Conservation (phyloP, 2,797 vertebrate genomes). For the Parotocinclus haroldoi region DNA sequence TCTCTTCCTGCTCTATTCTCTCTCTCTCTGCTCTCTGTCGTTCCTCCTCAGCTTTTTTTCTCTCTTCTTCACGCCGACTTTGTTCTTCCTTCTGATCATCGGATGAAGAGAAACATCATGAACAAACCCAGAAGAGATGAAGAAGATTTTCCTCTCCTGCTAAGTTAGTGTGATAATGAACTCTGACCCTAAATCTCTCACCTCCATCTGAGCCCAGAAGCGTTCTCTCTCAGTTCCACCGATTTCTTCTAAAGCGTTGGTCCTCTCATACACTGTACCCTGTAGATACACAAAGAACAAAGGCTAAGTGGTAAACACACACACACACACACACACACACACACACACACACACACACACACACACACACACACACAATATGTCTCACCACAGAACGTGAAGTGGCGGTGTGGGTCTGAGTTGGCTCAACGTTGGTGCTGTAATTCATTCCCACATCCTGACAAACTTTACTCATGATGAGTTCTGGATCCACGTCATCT, state of each 20-base stretch:
- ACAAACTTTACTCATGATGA: slow-evolving; percentile 83
- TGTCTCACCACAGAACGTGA: slow-evolving; percentile 81
- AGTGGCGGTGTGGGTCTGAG: slow-evolving; percentile 68
- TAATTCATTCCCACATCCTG: slow-evolving; percentile 87
- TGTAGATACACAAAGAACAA: slow-evolving; percentile 44
- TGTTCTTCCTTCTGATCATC: slow-evolving; percentile 79
- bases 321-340: not conserved
- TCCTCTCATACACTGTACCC: slow-evolving; percentile 86
- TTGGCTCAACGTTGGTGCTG: slow-evolving; percentile 71
- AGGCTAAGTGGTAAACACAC: no score
- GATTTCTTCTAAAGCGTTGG: slow-evolving; percentile 81
- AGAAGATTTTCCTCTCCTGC: no score
- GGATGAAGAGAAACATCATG: not conserved
- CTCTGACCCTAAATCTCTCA: no score
- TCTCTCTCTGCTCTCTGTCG: slow-evolving; percentile 70
- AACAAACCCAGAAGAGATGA: not conserved
- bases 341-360: slow-evolving; percentile 62
- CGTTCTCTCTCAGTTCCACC: slow-evolving; percentile 79
- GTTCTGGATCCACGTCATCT: slow-evolving; percentile 85
- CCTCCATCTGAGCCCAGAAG: slow-evolving; percentile 88
- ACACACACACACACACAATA: not conserved
- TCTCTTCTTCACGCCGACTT: slow-evolving; percentile 71
- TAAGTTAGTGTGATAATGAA: no score
- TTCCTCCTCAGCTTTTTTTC: slow-evolving; percentile 61
- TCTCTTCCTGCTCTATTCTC: slow-evolving; percentile 72